Evolutionary conservation across 1,140 invertebrate species (phyloP).

Genomic region (Diorhabda sublineata): DNA sequence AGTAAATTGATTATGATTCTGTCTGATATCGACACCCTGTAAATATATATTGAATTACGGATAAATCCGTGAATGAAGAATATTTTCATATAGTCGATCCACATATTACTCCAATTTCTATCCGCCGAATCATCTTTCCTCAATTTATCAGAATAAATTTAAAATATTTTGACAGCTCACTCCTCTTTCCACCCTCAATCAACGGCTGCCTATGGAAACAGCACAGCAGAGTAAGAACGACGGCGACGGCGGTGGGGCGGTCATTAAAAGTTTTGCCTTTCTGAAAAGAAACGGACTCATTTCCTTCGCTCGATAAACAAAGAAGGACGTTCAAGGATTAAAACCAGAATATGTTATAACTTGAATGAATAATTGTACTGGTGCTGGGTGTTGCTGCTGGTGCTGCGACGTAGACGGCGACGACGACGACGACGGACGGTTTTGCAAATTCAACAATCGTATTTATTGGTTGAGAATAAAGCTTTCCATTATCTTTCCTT

Average conservation of each 20-base stretch:
- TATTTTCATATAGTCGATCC: no score
- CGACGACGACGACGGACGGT: constrained; percentile 32
- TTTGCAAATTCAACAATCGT: constrained; percentile 45
- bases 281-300: constrained; percentile 45
- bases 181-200: not conserved
- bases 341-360: constrained; percentile 47
- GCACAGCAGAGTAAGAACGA: constrained; percentile 1
- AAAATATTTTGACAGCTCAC: no score
- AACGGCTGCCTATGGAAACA: not conserved
- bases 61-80: no score
- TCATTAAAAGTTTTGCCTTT: constrained; percentile 46
- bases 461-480: constrained; percentile 44
- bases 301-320: constrained; percentile 42
- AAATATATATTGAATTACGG: no score
- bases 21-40: no score
- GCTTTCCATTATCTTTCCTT: constrained; percentile 40
- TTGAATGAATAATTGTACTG: constrained; percentile 46
- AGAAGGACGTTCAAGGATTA: constrained; percentile 42
- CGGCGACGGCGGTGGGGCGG: constrained; percentile 29
- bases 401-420: not conserved
- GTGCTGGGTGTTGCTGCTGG: not conserved
- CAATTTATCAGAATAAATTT: no score
- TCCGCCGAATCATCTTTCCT: no score
- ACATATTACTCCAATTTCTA: no score
- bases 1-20: no score